These are phyloP conservation scores for Arctia plantaginis DNA, from an alignment of 2,888 invertebrate species.

Conservation along the genomic window DNA sequence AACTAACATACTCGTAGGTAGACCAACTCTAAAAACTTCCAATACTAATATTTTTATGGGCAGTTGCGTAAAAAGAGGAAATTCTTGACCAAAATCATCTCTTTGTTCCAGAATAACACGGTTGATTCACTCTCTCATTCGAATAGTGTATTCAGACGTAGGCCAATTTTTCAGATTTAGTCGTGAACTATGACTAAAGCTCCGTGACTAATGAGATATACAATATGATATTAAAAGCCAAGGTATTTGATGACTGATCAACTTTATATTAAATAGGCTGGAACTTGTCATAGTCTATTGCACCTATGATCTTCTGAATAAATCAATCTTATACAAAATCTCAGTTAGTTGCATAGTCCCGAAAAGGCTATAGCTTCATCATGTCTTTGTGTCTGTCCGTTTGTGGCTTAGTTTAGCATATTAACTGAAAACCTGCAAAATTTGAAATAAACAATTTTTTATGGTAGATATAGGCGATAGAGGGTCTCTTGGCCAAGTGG, in stretches of 20 bases:
- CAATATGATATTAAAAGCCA: constrained; percentile 29
- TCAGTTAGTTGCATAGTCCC: neutral
- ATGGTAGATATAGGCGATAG: too few relatives aligned
- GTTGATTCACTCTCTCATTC: constrained; percentile 25
- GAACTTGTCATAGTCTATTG: neutral
- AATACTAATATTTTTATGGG: too few relatives aligned
- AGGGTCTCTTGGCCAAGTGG: too few relatives aligned
- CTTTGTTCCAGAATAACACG: constrained; percentile 42
- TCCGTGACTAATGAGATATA: constrained; percentile 43
- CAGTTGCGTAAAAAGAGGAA: neutral
- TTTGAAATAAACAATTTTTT: too few relatives aligned
- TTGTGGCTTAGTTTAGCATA: neutral
- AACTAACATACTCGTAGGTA: too few relatives aligned
- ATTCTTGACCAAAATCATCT: neutral
- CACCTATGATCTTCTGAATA: neutral
- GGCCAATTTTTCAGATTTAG: constrained; percentile 41
- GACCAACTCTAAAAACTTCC: too few relatives aligned
- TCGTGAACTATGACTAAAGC: constrained; percentile 38
- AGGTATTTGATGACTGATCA: constrained; percentile 25
- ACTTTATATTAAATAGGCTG: constrained; percentile 14
- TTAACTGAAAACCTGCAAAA: neutral
- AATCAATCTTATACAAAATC: neutral
- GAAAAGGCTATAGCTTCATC: neutral
- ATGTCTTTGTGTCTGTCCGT: neutral
- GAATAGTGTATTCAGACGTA: constrained; percentile 34